Percentiles rank a stretch among this genome's conserved stretches.
Conservation (phyloP, 2,797 vertebrate genomes). For the Triplophysa yarkandensis region DNA sequence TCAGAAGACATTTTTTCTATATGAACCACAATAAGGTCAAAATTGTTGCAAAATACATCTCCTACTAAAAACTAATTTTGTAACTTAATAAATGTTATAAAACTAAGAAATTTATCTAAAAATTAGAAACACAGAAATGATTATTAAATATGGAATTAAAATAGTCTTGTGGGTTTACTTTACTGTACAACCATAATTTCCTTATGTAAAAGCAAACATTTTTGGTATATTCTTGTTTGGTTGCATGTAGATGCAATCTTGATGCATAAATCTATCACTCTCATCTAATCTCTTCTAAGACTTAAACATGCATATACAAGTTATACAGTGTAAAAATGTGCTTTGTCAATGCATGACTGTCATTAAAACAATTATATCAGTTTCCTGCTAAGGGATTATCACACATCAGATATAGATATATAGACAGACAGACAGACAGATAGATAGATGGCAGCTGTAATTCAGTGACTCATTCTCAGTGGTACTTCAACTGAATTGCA, state of each 20-base stretch:
- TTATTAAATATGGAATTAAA: too few relatives aligned
- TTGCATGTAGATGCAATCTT: background rate
- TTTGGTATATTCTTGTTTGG: background rate
- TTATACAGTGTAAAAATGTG: conserved; percentile 12
- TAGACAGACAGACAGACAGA: too few relatives aligned
- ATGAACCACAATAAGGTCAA: too few relatives aligned
- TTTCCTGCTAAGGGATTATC: conserved; percentile 10
- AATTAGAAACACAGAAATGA: too few relatives aligned
- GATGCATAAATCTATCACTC: background rate
- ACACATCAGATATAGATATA: background rate
- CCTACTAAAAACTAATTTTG: too few relatives aligned
- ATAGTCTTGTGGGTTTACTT: too few relatives aligned
- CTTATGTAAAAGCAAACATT: background rate
- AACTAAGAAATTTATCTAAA: too few relatives aligned
- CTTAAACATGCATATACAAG: background rate
- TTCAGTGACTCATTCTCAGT: conserved; percentile 6
- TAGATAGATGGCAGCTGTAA: too few relatives aligned
- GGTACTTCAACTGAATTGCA: too few relatives aligned
- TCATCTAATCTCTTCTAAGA: background rate
- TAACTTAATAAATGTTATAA: too few relatives aligned
- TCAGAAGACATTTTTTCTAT: too few relatives aligned
- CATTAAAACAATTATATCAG: background rate
- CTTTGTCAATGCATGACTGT: background rate
- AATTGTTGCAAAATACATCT: too few relatives aligned
- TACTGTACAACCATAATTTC: background rate